Conservation (phyloP, 2,797 vertebrate genomes). For the Ptychadena robeensis region DNA sequence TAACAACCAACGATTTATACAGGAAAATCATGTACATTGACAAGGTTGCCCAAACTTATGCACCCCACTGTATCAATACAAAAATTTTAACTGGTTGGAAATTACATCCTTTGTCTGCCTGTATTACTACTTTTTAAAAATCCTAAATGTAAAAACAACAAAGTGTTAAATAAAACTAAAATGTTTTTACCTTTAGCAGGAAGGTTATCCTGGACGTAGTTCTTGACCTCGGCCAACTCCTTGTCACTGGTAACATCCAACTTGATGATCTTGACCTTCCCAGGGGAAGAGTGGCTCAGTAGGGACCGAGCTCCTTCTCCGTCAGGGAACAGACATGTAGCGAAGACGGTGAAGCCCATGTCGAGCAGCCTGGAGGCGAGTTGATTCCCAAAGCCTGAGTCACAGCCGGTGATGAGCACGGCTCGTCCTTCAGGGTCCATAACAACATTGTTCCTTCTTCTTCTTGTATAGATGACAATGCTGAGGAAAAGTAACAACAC, state of each 20-base stretch:
- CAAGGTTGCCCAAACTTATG: too few species aligned
- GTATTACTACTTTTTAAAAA: too few species aligned
- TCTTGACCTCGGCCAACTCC: slow-evolving; percentile 65
- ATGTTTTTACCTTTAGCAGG: slow-evolving; percentile 62
- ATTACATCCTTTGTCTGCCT: too few species aligned
- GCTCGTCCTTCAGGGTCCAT: slow-evolving; percentile 64
- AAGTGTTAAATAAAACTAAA: too few species aligned
- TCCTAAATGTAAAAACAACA: too few species aligned
- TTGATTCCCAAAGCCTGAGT: slow-evolving; percentile 69
- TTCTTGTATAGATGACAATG: background rate
- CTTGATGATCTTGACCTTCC: slow-evolving; percentile 60
- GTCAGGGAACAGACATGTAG: slow-evolving; percentile 65
- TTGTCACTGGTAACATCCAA: slow-evolving; percentile 65
- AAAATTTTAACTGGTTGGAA: too few species aligned
- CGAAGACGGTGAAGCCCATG: slow-evolving; percentile 69
- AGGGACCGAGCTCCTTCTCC: slow-evolving; percentile 66
- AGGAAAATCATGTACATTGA: too few species aligned
- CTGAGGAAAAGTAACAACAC: background rate
- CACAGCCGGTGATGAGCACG: slow-evolving; percentile 71
- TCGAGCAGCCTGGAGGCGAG: slow-evolving; percentile 65
- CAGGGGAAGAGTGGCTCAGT: slow-evolving; percentile 37
- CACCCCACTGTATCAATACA: too few species aligned
- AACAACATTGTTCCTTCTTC: background rate
- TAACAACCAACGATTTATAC: too few species aligned
- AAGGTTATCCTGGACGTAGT: slow-evolving; percentile 65